These are phyloP conservation scores for Xenopus borealis DNA, from an alignment of 2,113 vertebrate species.

Conservation along the genomic window DNA sequence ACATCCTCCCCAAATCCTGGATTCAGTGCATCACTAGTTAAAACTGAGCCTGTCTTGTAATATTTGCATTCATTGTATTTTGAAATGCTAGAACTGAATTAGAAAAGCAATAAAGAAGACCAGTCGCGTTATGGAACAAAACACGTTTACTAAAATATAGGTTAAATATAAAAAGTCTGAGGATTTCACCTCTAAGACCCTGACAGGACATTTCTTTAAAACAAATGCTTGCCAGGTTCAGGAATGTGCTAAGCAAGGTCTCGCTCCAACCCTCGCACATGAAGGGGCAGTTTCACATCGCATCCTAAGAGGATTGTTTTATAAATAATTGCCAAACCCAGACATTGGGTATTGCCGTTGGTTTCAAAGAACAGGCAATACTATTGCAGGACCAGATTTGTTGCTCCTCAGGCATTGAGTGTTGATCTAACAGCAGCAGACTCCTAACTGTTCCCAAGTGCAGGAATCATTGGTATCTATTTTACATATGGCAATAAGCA, in stretches of 20 bases:
- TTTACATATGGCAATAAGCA: neutral
- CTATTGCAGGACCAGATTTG: neutral
- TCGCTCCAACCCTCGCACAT: neutral
- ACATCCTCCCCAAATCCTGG: too few species aligned
- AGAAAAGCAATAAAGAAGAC: neutral
- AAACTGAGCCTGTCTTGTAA: too few species aligned
- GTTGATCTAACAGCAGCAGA: neutral
- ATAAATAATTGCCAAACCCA: constrained; percentile 1
- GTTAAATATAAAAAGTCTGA: constrained; percentile 38
- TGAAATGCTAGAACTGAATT: too few species aligned
- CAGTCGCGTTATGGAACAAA: constrained; percentile 26
- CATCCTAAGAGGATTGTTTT: neutral
- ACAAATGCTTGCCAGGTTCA: constrained; percentile 3
- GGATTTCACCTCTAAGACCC: constrained; percentile 2
- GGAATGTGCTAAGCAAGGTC: constrained; percentile 23
- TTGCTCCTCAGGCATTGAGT: neutral
- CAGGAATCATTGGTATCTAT: constrained; percentile 9
- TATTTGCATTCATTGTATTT: too few species aligned
- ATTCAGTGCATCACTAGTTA: too few species aligned
- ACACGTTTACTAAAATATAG: constrained; percentile 46
- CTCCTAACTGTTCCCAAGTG: constrained; percentile 10
- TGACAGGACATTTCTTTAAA: constrained; percentile 3
- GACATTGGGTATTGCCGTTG: neutral
- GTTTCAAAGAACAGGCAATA: neutral
- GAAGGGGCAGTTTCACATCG: neutral